Evolutionary conservation across 2,797 vertebrate genomes (phyloP).

Genomic region (Distichodus sexfasciatus): DNA sequence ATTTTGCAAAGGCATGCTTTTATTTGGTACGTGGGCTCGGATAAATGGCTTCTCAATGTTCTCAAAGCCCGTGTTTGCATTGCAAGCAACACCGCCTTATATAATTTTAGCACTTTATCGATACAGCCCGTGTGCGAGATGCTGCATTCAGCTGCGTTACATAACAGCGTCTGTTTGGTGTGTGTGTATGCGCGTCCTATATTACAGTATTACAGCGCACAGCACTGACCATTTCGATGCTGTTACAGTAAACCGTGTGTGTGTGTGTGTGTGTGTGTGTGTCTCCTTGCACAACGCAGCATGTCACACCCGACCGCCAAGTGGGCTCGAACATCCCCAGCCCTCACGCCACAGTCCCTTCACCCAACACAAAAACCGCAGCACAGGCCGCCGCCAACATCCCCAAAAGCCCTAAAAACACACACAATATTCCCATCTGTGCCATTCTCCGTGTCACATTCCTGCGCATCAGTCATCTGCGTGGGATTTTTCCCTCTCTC

Average conservation of each 20-base stretch:
- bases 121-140: no score
- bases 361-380: no score
- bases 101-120: slow-evolving; percentile 35
- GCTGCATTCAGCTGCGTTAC: slow-evolving; percentile 75
- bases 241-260: slow-evolving; percentile 51
- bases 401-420: slow-evolving; percentile 56
- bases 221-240: slow-evolving; percentile 43
- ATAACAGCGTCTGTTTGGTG: slow-evolving; percentile 62
- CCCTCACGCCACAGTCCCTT: slow-evolving; percentile 40
- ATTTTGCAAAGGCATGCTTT: no score
- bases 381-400: no score
- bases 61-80: no score
- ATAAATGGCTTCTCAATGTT: no score
- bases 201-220: slow-evolving; percentile 49
- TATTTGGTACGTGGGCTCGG: no score
- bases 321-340: slow-evolving; percentile 31
- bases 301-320: slow-evolving; percentile 51
- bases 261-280: not conserved
- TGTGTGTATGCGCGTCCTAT: slow-evolving; percentile 68
- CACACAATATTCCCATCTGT: slow-evolving; percentile 43
- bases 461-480: slow-evolving; percentile 64
- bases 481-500: not conserved
- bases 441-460: slow-evolving; percentile 63
- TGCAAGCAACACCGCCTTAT: no score
- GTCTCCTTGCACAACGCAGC: slow-evolving; percentile 39